These are phyloP conservation scores for Chitala chitala DNA, from an alignment of 2,113 vertebrate genomes.

Conservation along the genomic window DNA sequence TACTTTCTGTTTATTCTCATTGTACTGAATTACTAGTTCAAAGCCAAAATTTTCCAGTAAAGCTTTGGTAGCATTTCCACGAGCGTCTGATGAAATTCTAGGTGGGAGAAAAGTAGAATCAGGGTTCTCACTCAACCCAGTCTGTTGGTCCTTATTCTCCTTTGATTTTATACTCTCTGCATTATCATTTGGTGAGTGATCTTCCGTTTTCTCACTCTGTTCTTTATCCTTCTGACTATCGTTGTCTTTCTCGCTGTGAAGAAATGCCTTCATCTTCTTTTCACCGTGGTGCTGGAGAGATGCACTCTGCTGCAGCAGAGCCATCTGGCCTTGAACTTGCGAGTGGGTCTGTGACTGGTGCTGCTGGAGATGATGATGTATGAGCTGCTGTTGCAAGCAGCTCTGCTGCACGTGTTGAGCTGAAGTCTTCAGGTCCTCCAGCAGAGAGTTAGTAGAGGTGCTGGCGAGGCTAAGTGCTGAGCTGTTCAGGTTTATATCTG, in stretches of 20 bases:
- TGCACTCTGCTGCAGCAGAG: slow-evolving; percentile 57
- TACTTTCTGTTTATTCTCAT: slow-evolving; percentile 88
- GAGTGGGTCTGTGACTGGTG: slow-evolving; percentile 49
- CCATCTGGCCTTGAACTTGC: slow-evolving; percentile 52
- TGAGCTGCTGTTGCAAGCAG: slow-evolving; percentile 35
- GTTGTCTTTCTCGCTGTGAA: slow-evolving; percentile 62
- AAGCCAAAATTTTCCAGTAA: slow-evolving; percentile 94
- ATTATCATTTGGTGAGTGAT: slow-evolving; percentile 51
- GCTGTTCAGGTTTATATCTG: slow-evolving; percentile 74
- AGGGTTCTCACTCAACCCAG: slow-evolving; percentile 35
- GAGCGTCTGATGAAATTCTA: slow-evolving; percentile 85
- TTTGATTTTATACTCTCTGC: slow-evolving; percentile 59
- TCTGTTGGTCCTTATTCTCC: slow-evolving; percentile 63
- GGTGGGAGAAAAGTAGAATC: slow-evolving; percentile 77
- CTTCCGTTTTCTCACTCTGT: slow-evolving; percentile 44
- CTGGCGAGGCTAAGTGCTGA: slow-evolving; percentile 67
- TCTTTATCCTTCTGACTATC: slow-evolving; percentile 62
- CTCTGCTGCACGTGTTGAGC: slow-evolving; percentile 67
- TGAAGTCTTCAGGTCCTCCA: slow-evolving; percentile 71
- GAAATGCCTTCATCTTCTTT: slow-evolving; percentile 46
- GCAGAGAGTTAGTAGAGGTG: slow-evolving; percentile 44
- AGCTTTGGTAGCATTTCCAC: slow-evolving; percentile 83
- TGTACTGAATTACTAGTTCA: slow-evolving; percentile 93
- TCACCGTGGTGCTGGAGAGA: slow-evolving; percentile 50
- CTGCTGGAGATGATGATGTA: slow-evolving; percentile 58